Base-by-base conservation (phyloP, 2,113 vertebrate species). In the Prinia subflava region DNA sequence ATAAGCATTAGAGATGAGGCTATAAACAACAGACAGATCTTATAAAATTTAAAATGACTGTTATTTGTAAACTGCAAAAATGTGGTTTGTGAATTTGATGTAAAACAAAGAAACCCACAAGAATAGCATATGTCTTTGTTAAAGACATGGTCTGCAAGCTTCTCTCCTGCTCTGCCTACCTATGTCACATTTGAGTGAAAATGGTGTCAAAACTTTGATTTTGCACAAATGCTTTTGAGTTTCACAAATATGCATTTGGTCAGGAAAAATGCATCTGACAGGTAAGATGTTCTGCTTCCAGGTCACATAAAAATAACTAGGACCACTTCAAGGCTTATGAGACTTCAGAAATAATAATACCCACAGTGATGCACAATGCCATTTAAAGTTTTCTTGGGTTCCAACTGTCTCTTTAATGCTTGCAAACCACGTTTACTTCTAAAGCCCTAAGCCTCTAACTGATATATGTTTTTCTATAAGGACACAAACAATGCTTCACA, bases 401-500 rank as follows among this genome's bases (percentile, higher is more conserved):
- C 62, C 67, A 68, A 1, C 24, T 0, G 2, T 44, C 50, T 85
- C 35, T 69, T n/a, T 35, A 77, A 35, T 3, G 5, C 63, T 25
- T 76, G 59, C 44, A 83, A 76, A 89, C 37, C 21, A 75, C 4
- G 2, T 56, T 53, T 87, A 69, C 8, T 69, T 73, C 59, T 83
- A 85, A 85, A 82, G 62, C 67, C 83, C 14, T 4, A 86, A n/a
- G 55, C 33, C 59, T 83, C 0, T 24, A 89, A 62, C 7, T 74
- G 21, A 47, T 35, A 15, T 7, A 3, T 16, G 37, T 46, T 49
- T 87, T 73, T 49, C 30, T n/a, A n/a, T 33, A 74, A 67, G 42
- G 60, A 92, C 76, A 70, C n/a, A 21, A 88, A 62, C 75, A 89
- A 73, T 55, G 70, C 42, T 84, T 92, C 85, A 96, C 98, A n/a